phyloP scores from a whole-genome alignment of 1,140 invertebrate species.

The Zaprionus africanus region DNA sequence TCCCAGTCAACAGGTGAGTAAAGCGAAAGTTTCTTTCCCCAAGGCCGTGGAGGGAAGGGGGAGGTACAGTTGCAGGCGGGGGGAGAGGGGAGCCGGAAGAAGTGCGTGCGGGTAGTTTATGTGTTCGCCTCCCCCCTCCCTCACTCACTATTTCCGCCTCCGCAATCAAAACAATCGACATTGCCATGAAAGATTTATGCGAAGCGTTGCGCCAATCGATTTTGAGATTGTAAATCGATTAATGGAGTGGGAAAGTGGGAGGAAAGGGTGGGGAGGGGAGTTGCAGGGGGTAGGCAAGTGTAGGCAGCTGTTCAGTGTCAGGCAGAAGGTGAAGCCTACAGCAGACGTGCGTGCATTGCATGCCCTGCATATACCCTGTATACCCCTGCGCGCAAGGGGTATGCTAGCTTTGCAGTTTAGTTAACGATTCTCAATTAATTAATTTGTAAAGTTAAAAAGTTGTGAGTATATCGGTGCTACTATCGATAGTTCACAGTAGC shows the following conservation, averaged over 20 bases:
- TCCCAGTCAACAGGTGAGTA: constrained; percentile 18
- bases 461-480: no score
- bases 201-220: not conserved
- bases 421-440: no score
- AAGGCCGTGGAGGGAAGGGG: not conserved
- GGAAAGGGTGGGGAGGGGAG: not conserved
- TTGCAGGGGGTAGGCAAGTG: not conserved
- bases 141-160: not conserved
- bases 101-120: no score
- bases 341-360: not conserved
- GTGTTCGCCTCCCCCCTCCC: not conserved
- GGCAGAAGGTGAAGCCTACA: not conserved
- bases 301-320: constrained; percentile 8
- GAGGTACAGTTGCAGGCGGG: not conserved
- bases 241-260: not conserved
- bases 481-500: no score
- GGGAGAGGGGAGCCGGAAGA: no score
- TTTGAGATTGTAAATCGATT: constrained; percentile 4
- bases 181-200: constrained; percentile 1
- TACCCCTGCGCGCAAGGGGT: not conserved
- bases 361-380: not conserved
- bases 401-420: no score
- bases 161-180: not conserved
- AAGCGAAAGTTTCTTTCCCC: constrained; percentile 1
- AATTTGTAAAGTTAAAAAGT: no score